These are phyloP conservation scores for Oxygymnocypris stewartii DNA, from an alignment of 2,113 vertebrate species.

Conservation along the genomic window DNA sequence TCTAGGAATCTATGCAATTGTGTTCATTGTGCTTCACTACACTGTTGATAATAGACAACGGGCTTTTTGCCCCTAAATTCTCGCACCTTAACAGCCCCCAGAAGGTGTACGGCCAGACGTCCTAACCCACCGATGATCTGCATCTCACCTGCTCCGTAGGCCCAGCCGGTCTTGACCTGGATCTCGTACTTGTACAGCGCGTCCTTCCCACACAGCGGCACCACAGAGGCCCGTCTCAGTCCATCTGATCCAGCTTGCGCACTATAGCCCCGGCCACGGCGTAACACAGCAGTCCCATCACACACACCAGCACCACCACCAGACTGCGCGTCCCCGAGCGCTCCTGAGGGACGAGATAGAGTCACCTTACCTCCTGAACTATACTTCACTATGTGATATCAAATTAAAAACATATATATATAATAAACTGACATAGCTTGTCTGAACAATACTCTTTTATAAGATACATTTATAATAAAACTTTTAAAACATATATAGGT, in stretches of 20 bases:
- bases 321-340: slow-evolving; percentile 77
- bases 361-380: too few relatives aligned
- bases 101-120: neutral
- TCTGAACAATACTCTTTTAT: too few relatives aligned
- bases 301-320: slow-evolving; percentile 87
- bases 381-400: too few relatives aligned
- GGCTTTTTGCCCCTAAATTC: neutral
- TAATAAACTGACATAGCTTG: too few relatives aligned
- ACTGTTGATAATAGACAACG: neutral
- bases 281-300: slow-evolving; percentile 85
- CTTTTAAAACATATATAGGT: too few relatives aligned
- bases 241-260: slow-evolving; percentile 89
- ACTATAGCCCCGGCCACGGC: slow-evolving; percentile 82
- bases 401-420: too few relatives aligned
- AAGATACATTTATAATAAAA: too few relatives aligned
- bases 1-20: neutral
- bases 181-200: slow-evolving; percentile 94
- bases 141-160: slow-evolving; percentile 86
- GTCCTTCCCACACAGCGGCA: slow-evolving; percentile 89
- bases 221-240: slow-evolving; percentile 82
- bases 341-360: slow-evolving; percentile 69
- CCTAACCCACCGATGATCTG: neutral
- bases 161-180: slow-evolving; percentile 96
- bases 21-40: neutral
- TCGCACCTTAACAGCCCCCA: neutral